phyloP scores from a whole-genome alignment of 1,140 invertebrate genomes.

The Cheumatopsyche charites region DNA sequence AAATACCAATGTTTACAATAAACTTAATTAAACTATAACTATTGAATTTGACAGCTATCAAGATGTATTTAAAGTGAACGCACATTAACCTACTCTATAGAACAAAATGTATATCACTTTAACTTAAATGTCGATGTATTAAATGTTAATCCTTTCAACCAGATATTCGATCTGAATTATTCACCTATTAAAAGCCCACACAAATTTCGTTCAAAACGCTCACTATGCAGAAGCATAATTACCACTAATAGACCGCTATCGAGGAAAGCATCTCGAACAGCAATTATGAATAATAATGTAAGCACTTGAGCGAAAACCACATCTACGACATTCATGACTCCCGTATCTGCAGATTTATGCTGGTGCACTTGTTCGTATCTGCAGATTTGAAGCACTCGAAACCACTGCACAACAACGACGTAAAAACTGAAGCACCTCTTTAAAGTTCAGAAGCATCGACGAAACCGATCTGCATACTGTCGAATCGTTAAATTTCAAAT shows the following conservation, averaged over 20 bases:
- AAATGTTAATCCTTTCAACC: too few species aligned
- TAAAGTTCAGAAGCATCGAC: neutral
- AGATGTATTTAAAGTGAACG: too few species aligned
- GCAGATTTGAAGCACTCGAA: slow-evolving; percentile 4
- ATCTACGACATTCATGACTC: slow-evolving; percentile 1
- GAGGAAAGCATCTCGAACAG: neutral
- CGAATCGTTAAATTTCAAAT: too few species aligned
- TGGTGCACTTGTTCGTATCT: slow-evolving; percentile 23
- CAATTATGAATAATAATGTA: slow-evolving; percentile 26
- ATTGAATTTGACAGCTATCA: too few species aligned
- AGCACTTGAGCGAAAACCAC: neutral
- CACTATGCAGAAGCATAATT: neutral
- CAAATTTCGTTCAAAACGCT: neutral
- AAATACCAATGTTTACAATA: too few species aligned
- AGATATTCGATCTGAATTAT: too few species aligned
- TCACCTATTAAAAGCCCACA: too few species aligned
- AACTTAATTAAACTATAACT: too few species aligned
- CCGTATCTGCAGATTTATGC: slow-evolving; percentile 21
- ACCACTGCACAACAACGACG: neutral
- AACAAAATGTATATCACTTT: too few species aligned
- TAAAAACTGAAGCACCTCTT: neutral
- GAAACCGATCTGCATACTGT: too few species aligned
- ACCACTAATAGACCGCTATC: neutral
- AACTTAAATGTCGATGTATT: too few species aligned
- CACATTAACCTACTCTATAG: too few species aligned